Evolutionary conservation across 2,888 invertebrate species (phyloP), one percentile per base, ranked within the genome.

Genomic region (Agrochola litura): DNA sequence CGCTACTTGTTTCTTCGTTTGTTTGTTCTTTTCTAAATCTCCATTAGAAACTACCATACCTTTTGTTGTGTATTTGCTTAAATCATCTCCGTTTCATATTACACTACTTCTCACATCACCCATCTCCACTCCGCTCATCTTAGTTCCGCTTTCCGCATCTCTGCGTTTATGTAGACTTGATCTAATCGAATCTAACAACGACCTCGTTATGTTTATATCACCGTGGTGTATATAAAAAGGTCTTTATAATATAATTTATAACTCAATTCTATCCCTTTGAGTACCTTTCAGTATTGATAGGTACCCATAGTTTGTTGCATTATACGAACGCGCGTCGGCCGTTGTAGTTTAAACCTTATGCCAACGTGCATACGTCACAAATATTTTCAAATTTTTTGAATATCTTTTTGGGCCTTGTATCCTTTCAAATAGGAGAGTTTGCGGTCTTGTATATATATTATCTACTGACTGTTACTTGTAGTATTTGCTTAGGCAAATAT

Each of bases 191-290:
- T 60, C 58, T 73, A 19, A 49, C 30, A 71, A 71, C 25, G 65
- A 67, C 54, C 70, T 73, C 83, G 64, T 83, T 76, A 71, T 68
- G 73, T 65, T 49, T 64, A 64, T 56, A 82, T 76, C 60, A 69
- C 73, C 76, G 41, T 64, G 6, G 22, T 37, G 41, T 19, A 61
- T n/a, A 73, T 77, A 77, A 73, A 71, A 73, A 70, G 60, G 68
- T 58, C 49, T 52, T 49, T 49, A 10, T 67, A 60, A 66, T 43
- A 54, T 71, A 68, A 73, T 83, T 80, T 71, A 79, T 70, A 64
- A 72, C 68, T 82, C 76, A 64, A 81, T 78, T 54, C 30, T 22
- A 49, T 74, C 52, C 63, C 77, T 76, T 67, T 60, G 54, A 71
- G 37, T 41, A 58, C 41, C 30, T 43, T 41, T 52, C 68, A 72